Conservation (phyloP, 1,140 invertebrate species). For the Leptinotarsa texana region DNA sequence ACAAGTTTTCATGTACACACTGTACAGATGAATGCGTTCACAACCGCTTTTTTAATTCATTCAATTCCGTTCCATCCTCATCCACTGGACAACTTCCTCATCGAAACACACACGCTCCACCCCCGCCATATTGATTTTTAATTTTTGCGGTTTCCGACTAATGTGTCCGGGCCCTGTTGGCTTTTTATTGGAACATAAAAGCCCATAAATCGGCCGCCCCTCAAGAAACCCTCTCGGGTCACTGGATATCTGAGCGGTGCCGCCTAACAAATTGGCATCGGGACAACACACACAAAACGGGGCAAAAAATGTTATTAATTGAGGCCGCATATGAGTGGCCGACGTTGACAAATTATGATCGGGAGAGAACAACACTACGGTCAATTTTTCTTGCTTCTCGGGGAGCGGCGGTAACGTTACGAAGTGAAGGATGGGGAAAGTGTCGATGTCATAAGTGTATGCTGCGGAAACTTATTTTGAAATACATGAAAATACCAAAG, state of each 20-base stretch:
- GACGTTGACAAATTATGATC: slow-evolving; percentile 12
- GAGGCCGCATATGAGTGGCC: not conserved
- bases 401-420: too few species aligned
- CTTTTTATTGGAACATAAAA: slow-evolving; percentile 12
- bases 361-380: not conserved
- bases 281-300: slow-evolving; percentile 6
- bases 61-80: too few species aligned
- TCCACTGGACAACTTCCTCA: too few species aligned
- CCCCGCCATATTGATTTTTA: not conserved
- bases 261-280: slow-evolving; percentile 10
- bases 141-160: slow-evolving; percentile 13
- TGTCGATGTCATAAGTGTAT: too few species aligned
- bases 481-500: too few species aligned
- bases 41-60: too few species aligned
- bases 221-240: slow-evolving; percentile 8
- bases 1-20: too few species aligned
- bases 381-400: not conserved
- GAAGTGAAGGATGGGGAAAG: too few species aligned
- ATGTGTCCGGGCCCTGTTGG: slow-evolving; percentile 4
- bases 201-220: slow-evolving; percentile 12
- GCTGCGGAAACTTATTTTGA: too few species aligned
- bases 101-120: not conserved
- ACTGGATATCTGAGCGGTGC: not conserved
- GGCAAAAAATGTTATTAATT: slow-evolving; percentile 14
- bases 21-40: too few species aligned